phyloP scores from a whole-genome alignment of 2,113 vertebrate genomes.

The Varanus komodoensis region DNA sequence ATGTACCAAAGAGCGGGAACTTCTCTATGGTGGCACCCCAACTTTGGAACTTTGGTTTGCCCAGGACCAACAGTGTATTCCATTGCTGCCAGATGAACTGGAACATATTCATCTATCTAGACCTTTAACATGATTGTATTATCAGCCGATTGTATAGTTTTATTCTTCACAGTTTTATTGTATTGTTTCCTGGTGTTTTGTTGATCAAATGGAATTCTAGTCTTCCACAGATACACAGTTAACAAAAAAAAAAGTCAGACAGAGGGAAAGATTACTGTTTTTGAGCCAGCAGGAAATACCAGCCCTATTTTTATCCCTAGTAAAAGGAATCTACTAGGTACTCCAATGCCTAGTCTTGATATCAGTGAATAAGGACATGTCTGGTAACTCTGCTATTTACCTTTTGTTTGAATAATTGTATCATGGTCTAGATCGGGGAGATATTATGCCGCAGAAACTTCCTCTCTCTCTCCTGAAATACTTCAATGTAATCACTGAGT shows the following conservation, averaged over 20 bases:
- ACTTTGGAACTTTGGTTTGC: too few relatives aligned
- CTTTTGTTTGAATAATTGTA: background rate
- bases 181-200: background rate
- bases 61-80: too few relatives aligned
- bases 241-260: background rate
- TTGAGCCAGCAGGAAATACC: constrained; percentile 7
- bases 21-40: too few relatives aligned
- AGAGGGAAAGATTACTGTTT: background rate
- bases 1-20: too few relatives aligned
- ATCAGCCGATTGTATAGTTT: background rate
- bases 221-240: background rate
- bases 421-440: background rate
- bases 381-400: background rate
- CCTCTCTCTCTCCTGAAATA: too few relatives aligned
- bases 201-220: background rate
- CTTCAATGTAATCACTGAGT: too few relatives aligned
- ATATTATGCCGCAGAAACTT: background rate
- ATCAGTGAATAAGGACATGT: background rate
- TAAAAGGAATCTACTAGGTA: background rate
- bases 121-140: too few relatives aligned
- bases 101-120: too few relatives aligned
- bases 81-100: too few relatives aligned
- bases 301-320: background rate
- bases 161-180: background rate
- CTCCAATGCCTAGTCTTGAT: background rate